Percentiles rank a stretch among this genome's conserved stretches.
Evolutionary conservation across 2,888 invertebrate genomes (phyloP).

Genomic region (Eristalis pertinax): DNA sequence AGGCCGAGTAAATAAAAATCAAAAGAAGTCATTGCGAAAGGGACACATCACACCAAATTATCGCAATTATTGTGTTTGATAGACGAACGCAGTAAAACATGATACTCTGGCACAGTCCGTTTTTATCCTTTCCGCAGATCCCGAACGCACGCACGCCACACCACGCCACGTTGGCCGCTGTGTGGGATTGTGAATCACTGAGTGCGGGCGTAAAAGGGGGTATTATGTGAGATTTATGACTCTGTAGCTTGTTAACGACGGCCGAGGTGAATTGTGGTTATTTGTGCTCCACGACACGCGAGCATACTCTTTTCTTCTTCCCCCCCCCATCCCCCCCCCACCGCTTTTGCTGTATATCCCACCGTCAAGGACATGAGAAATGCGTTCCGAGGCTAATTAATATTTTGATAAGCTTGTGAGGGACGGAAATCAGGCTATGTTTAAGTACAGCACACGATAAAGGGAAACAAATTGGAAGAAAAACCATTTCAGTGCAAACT

Average conservation of each 20-base stretch:
- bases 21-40: constrained; percentile 10
- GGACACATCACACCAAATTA: constrained; percentile 40
- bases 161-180: neutral
- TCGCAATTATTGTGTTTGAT: constrained; percentile 45
- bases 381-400: constrained; percentile 17
- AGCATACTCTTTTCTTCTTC: neutral
- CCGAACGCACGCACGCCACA: neutral
- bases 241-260: constrained; percentile 2
- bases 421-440: neutral
- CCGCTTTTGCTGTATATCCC: neutral
- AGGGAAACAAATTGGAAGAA: neutral
- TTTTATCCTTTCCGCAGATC: neutral
- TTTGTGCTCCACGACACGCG: neutral
- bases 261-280: neutral
- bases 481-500: constrained; percentile 23
- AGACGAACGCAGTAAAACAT: constrained; percentile 19
- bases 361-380: neutral
- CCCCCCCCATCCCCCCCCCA: no score
- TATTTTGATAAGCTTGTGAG: constrained; percentile 4
- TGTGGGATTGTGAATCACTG: neutral
- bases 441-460: neutral
- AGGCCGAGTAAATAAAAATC: constrained; percentile 32
- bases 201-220: neutral
- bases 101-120: neutral
- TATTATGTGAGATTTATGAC: constrained; percentile 22